Percentiles rank a stretch among this genome's conserved stretches.
Evolutionary conservation across 1,140 invertebrate genomes (phyloP).

Genomic region (Nilaparvata lugens): DNA sequence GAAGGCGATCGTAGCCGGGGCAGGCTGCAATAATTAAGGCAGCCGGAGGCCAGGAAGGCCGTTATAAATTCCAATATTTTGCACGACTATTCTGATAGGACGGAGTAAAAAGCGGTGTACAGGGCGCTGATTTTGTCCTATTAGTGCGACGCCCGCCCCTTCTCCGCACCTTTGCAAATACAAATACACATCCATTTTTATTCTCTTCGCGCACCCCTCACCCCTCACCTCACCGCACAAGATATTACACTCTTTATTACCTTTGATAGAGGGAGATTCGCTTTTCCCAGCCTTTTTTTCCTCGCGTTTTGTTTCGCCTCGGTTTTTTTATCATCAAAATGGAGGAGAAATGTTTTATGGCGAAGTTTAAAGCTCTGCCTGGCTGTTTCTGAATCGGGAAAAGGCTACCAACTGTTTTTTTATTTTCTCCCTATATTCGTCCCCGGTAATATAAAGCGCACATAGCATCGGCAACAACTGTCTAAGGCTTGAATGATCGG

Average conservation of each 20-base stretch:
- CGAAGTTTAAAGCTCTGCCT: not conserved
- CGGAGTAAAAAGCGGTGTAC: not conserved
- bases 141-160: not conserved
- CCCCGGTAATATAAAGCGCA: not conserved
- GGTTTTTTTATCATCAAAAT: constrained; percentile 4
- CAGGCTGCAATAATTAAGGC: not conserved
- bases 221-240: not conserved
- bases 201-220: not conserved
- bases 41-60: not conserved
- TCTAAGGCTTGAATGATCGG: constrained; percentile 4
- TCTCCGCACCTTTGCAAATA: not conserved
- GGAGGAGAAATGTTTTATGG: constrained; percentile 4
- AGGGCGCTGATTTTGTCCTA: constrained; percentile 2
- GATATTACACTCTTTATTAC: constrained; percentile 6
- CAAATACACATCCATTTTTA: constrained; percentile 6
- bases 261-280: constrained; percentile 1
- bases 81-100: constrained; percentile 1
- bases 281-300: constrained; percentile 1
- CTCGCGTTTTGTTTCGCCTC: not conserved
- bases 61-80: constrained; percentile 4
- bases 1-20: not conserved
- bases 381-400: not conserved
- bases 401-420: not conserved
- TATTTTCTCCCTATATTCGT: not conserved
- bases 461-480: not conserved